Conservation (phyloP, 2,113 vertebrate species). For the Rattus norvegicus region GRCr8 NC_086019.1:224483501-224484000, state of each 20-base stretch:
- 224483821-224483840: conserved; percentile 38
- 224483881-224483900: not conserved
- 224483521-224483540: not conserved
- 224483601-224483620: not conserved
- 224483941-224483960: not conserved
- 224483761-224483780: not conserved
- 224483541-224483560: not conserved
- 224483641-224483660: not conserved
- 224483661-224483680: not conserved
- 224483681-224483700: not conserved
- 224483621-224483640: not conserved
- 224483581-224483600: conserved; percentile 33
- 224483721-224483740: conserved; percentile 11
- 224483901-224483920: not conserved
- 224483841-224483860: not conserved
- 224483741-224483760: not conserved
- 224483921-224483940: not conserved
- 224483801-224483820: not conserved
- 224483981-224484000: not conserved
- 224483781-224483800: not conserved
- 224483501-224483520: not conserved
- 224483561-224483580: not conserved
- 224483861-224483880: not conserved
- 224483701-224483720: not conserved
- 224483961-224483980: not conserved